Base-by-base conservation (phyloP, 2,113 vertebrate species). In the Zosterops lateralis region DNA sequence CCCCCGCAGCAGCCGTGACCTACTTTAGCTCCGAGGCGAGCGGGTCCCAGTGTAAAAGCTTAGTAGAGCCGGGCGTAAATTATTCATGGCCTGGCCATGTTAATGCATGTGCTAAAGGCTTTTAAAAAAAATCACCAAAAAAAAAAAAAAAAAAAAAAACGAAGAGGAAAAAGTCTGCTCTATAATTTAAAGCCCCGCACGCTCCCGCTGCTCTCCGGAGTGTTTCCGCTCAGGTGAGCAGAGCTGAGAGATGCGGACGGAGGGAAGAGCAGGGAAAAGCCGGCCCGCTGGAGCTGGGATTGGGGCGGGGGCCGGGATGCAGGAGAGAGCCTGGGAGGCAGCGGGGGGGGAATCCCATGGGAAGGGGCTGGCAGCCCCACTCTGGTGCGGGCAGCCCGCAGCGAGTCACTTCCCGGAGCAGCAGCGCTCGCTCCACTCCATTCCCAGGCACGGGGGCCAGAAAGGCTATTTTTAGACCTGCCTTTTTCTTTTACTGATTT, bases 151-250 rank as follows among this genome's bases (percentile, higher is more conserved):
- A 64, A 31, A 29, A 36, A 17, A n/a, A 56, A 24, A 5, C 6
- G 6, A 57, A 10, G 15, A 29, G 51, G 20, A 17, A 34, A 77
- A 77, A 19, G 14, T 42, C 92, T 96, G 68, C 74, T 97, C 50
- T 84, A 96, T 97, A 97, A 96, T 96, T 97, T 87, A 97, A 89
- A 96, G 61, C 71, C 64, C 86, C 7, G 7, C 80, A 82, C 11
- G 0, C 50, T 83, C 18, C 9, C 1, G 4, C 48, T 19, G 32
- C 48, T 77, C 89, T 51, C 74, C 3, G 0, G 24, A 29, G 34
- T 13, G 42, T 79, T 95, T 95, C 91, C 10, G 12, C 95, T 92
- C 50, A 61, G 71, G 60, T 84, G 95, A 95, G 92, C 94, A 79
- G 68, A 51, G 78, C 61, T 28, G 38, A 0, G 12, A 78, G 87